A percentile compares a stretch with the other conserved stretches of the same genome.
These are phyloP conservation scores for Emydocephalus ijimae DNA, from an alignment of 2,113 vertebrate genomes.

Conservation along the genomic window DNA sequence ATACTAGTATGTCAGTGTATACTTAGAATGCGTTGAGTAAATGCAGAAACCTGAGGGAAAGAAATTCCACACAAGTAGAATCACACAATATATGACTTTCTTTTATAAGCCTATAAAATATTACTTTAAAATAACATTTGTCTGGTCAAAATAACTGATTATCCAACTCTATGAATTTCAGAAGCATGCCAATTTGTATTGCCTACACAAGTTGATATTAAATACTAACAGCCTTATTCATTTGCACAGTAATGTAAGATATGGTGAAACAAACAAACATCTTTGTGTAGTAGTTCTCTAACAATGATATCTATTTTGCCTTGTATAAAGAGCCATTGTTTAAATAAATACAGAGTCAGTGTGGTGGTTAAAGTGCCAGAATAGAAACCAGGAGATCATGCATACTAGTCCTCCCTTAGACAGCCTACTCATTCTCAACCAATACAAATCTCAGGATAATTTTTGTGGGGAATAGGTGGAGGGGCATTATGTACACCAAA, in stretches of 20 bases:
- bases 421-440: not conserved
- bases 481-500: not conserved
- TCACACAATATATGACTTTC: not conserved
- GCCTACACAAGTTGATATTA: not conserved
- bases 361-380: not conserved
- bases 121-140: not conserved
- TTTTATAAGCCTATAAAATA: not conserved
- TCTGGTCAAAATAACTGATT: slow-evolving; percentile 2
- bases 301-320: not conserved
- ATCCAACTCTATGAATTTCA: not conserved
- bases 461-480: not conserved
- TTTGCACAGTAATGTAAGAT: not conserved
- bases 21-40: not conserved
- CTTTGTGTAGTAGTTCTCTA: slow-evolving; percentile 4
- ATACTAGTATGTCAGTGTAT: not conserved
- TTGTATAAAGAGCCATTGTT: not conserved
- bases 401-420: not conserved
- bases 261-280: slow-evolving; percentile 21
- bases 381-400: not conserved
- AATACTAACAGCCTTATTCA: not conserved
- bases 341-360: not conserved
- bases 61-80: not conserved
- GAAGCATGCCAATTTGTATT: not conserved
- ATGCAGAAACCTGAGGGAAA: not conserved
- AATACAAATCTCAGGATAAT: not conserved